Evolutionary conservation across 1,140 invertebrate genomes (phyloP), one percentile per base, ranked within the genome.

Genomic region (Scaptomyza pallida): DNA sequence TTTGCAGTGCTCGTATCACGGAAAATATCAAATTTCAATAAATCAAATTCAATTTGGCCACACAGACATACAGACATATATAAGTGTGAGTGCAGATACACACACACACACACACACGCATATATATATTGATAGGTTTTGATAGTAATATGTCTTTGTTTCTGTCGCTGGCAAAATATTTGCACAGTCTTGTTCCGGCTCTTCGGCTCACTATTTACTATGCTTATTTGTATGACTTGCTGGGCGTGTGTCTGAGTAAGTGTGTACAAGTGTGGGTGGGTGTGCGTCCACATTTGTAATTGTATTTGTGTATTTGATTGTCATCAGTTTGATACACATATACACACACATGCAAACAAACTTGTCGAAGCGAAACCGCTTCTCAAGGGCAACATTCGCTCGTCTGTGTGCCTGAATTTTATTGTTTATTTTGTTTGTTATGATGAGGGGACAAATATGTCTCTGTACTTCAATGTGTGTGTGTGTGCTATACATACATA

Each of bases 1-100:
- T 86, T 86, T 86, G 81, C 81, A 78, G 74, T 76, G 80, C 81
- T 88, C 74, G 82, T 82, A 88, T 88, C 82, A 86, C 82, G 82
- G 77, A 89, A 89, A 89, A 89, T 89, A 89, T 89, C 85, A 89
- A 89, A 89, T 89, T 89, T 89, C 85, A 89, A 89, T 89, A 89
- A 89, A 89, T 89, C 85, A 89, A 89, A 89, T 89, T 89, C 85
- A 89, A 89, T 89, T 89, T 89, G 85, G 72, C 54, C 74, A 78
- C 56, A 88, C 51, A 62, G 72, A 85, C 63, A 72, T 62, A 79
- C 35, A 45, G 37, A 67, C 16, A 64, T n/a, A n/a, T n/a, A n/a
- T n/a, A n/a, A n/a, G n/a, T n/a, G n/a, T n/a, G n/a, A n/a, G n/a
- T n/a, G n/a, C n/a, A n/a, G n/a, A n/a, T n/a, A n/a, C n/a, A n/a